These are phyloP conservation scores for Tetranychus truncatus DNA, from an alignment of 2,888 invertebrate genomes.

Conservation along the genomic window DNA sequence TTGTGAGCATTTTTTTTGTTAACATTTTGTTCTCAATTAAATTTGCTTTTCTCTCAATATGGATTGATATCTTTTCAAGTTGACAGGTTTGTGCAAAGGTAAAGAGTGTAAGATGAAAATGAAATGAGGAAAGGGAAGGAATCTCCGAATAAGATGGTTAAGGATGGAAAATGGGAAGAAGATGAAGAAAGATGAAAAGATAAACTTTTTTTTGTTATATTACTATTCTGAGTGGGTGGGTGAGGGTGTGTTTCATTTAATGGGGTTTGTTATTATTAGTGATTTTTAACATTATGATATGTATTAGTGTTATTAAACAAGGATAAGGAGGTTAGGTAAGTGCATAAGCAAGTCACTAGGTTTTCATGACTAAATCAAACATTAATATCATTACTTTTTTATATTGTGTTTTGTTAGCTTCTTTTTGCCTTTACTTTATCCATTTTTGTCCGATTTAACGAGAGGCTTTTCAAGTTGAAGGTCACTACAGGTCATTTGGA, in stretches of 20 bases:
- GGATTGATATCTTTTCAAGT: too few relatives aligned
- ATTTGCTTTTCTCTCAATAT: too few relatives aligned
- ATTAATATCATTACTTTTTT: neutral
- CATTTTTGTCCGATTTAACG: too few relatives aligned
- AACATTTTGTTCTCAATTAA: too few relatives aligned
- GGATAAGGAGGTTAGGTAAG: neutral
- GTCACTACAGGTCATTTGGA: neutral
- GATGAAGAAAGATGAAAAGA: neutral
- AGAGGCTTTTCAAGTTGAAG: neutral
- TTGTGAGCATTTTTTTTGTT: too few relatives aligned
- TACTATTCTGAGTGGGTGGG: neutral
- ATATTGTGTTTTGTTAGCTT: too few relatives aligned
- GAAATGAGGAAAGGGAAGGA: neutral
- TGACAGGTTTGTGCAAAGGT: neutral
- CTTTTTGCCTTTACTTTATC: too few relatives aligned
- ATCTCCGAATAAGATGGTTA: neutral
- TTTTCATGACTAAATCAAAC: neutral
- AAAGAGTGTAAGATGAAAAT: slow-evolving; percentile 1
- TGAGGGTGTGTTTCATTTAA: neutral
- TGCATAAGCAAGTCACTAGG: neutral
- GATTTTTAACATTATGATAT: neutral
- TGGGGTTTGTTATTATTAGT: neutral
- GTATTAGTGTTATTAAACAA: neutral
- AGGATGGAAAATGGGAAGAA: neutral
- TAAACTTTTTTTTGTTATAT: neutral